Conservation (phyloP, 2,888 invertebrate species). For the Chrysolina haemoptera region DNA sequence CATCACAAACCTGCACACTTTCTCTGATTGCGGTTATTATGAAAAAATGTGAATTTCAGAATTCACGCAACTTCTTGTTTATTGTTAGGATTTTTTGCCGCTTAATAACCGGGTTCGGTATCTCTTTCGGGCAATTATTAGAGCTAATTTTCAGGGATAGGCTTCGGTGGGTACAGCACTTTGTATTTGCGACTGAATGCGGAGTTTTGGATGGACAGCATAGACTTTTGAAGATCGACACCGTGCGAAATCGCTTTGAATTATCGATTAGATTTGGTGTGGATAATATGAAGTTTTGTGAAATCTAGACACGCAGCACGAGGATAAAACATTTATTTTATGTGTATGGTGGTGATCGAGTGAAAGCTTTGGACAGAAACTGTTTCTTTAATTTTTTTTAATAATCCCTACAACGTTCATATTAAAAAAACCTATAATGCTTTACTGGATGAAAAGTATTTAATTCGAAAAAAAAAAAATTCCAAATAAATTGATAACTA, state of each 20-base stretch:
- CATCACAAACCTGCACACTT: slow-evolving; percentile 7
- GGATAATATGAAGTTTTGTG: slow-evolving; percentile 8
- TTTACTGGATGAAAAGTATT: too few relatives aligned
- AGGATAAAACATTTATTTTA: not conserved
- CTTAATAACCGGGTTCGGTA: slow-evolving; percentile 25
- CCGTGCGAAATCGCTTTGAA: slow-evolving; percentile 18
- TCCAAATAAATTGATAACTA: too few relatives aligned
- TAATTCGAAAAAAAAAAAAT: too few relatives aligned
- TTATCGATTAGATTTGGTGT: slow-evolving; percentile 17
- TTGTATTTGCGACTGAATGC: not conserved
- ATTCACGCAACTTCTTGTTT: slow-evolving; percentile 30
- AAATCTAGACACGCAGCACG: slow-evolving; percentile 2
- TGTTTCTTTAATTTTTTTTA: not conserved
- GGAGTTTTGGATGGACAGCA: not conserved
- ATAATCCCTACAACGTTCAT: too few relatives aligned
- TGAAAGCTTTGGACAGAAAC: not conserved
- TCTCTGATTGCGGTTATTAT: slow-evolving; percentile 29
- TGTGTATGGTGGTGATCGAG: not conserved
- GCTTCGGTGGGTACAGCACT: slow-evolving; percentile 16
- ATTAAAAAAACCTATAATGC: too few relatives aligned
- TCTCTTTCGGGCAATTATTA: slow-evolving; percentile 8
- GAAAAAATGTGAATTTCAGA: slow-evolving; percentile 18
- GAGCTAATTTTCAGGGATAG: slow-evolving; percentile 17
- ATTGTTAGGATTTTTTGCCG: slow-evolving; percentile 29
- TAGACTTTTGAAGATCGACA: not conserved